Conservation (phyloP, 2,797 vertebrate genomes). For the Argyrosomus regius region DNA sequence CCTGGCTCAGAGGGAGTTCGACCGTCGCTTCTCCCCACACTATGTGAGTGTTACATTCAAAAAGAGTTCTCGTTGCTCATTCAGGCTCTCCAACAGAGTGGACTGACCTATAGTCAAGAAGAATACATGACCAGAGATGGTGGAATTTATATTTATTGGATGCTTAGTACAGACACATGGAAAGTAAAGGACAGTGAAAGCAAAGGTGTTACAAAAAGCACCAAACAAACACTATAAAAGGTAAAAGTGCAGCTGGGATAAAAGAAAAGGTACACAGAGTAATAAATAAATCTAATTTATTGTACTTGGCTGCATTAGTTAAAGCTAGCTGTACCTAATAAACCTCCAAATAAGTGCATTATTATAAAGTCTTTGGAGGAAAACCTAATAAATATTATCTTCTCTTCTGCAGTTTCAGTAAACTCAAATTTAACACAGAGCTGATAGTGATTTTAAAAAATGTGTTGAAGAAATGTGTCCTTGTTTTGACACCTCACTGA, state of each 20-base stretch:
- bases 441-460: background rate
- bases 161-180: background rate
- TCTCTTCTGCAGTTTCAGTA: background rate
- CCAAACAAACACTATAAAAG: background rate
- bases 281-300: no score
- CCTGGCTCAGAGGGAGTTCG: slow-evolving; percentile 95
- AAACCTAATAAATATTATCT: background rate
- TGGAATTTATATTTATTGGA: slow-evolving; percentile 2
- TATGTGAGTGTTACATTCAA: slow-evolving; percentile 88
- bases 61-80: background rate
- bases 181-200: background rate
- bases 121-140: background rate
- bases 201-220: background rate
- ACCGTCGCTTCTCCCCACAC: slow-evolving; percentile 96
- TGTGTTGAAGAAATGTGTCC: no score
- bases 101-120: background rate
- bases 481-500: background rate
- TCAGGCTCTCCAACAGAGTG: background rate
- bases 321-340: background rate
- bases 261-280: no score
- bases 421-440: background rate
- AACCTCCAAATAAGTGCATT: background rate
- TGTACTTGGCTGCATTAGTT: no score
- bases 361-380: background rate
- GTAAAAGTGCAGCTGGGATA: background rate